Evolutionary conservation across 2,888 invertebrate genomes (phyloP).

Genomic region (Aspidiotus destructor): DNA sequence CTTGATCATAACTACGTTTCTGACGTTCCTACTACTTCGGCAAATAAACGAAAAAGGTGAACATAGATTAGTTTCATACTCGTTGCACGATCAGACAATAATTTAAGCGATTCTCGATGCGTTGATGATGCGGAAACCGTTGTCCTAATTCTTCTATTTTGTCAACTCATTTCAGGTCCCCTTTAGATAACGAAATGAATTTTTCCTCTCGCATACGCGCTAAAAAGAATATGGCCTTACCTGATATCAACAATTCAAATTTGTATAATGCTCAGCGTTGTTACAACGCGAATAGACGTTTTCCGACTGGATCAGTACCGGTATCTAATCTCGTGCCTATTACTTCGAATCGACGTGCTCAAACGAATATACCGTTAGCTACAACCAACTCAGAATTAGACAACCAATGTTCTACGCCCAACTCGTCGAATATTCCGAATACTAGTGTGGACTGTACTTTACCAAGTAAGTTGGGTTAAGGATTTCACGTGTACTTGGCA

Average conservation of each 20-base stretch:
- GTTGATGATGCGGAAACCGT: too few relatives aligned
- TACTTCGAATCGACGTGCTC: conserved; percentile 6
- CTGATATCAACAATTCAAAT: conserved; percentile 21
- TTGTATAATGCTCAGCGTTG: conserved; percentile 14
- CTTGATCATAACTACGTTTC: conserved; percentile 26
- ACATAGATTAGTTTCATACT: background rate
- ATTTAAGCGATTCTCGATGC: too few relatives aligned
- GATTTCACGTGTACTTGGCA: too few relatives aligned
- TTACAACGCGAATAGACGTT: conserved; percentile 19
- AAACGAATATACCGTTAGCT: conserved; percentile 1
- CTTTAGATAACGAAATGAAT: conserved; percentile 25
- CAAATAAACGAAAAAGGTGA: conserved; percentile 27
- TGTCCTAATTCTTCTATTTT: too few relatives aligned
- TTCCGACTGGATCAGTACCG: conserved; percentile 2
- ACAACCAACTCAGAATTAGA: conserved; percentile 7
- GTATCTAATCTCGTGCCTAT: conserved; percentile 8
- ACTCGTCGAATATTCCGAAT: conserved; percentile 13
- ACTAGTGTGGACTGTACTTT: conserved; percentile 21
- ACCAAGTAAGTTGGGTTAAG: conserved; percentile 14
- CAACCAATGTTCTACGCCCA: conserved; percentile 13
- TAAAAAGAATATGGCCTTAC: conserved; percentile 23
- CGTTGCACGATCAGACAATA: too few relatives aligned
- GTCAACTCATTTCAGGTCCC: conserved; percentile 7
- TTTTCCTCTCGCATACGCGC: conserved; percentile 22
- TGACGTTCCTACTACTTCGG: conserved; percentile 9